A percentile compares a stretch with the other conserved stretches of the same genome.
Conservation (phyloP, 2,797 vertebrate species). For the Salmo trutta region DNA sequence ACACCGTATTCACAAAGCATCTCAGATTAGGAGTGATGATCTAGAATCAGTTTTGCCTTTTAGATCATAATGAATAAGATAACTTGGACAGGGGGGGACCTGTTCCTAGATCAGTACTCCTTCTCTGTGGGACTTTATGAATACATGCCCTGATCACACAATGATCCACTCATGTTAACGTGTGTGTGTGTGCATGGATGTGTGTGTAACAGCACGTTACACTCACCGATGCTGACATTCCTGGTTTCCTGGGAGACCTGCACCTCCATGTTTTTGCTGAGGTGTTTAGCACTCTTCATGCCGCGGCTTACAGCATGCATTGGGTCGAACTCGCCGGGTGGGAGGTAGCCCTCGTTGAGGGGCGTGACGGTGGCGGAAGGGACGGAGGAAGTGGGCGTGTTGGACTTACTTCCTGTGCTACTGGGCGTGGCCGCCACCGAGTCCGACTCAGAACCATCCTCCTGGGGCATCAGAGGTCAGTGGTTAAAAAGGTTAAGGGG, state of each 20-base stretch:
- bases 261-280: constrained; percentile 98
- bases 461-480: constrained; percentile 56
- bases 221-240: constrained; percentile 94
- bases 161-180: not conserved
- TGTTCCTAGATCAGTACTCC: too few relatives aligned
- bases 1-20: too few relatives aligned
- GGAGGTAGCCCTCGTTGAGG: constrained; percentile 81
- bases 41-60: too few relatives aligned
- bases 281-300: constrained; percentile 84
- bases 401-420: constrained; percentile 95
- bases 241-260: constrained; percentile 97
- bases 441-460: constrained; percentile 95
- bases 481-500: not conserved
- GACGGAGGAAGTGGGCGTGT: constrained; percentile 96
- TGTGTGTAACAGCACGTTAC: not conserved
- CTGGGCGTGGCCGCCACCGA: constrained; percentile 93
- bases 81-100: too few relatives aligned
- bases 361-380: constrained; percentile 94
- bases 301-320: constrained; percentile 71
- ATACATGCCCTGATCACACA: too few relatives aligned
- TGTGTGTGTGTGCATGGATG: not conserved
- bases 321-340: constrained; percentile 75
- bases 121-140: too few relatives aligned
- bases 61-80: too few relatives aligned
- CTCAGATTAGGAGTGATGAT: too few relatives aligned